Conservation (phyloP, 1,140 invertebrate species). For the Helicoverpa zea region DNA sequence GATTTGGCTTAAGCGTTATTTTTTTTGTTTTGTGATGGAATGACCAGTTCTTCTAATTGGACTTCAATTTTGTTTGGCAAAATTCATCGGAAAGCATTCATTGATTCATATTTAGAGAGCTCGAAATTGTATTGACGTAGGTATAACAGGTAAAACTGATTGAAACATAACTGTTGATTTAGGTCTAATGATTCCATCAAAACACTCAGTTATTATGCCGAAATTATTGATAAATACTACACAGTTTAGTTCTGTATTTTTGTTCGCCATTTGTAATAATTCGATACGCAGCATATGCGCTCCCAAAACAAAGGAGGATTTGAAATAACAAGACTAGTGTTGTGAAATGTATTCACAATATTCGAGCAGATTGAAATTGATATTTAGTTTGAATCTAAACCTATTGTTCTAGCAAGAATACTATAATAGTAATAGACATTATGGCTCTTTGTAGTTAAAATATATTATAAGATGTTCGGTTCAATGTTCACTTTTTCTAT, state of each 20-base stretch:
- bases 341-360: not conserved
- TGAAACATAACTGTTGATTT: too few relatives aligned
- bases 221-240: not conserved
- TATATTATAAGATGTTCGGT: too few relatives aligned
- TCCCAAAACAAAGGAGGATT: constrained; percentile 48
- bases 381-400: not conserved
- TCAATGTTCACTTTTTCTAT: too few relatives aligned
- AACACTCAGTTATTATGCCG: not conserved
- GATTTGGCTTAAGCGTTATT: not conserved
- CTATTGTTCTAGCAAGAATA: not conserved
- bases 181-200: too few relatives aligned
- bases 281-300: constrained; percentile 39
- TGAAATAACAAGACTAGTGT: constrained; percentile 43
- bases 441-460: too few relatives aligned
- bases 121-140: too few relatives aligned
- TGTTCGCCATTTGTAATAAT: constrained; percentile 40
- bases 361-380: not conserved
- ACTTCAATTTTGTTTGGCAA: not conserved
- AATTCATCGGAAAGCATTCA: too few relatives aligned
- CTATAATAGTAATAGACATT: too few relatives aligned
- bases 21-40: not conserved
- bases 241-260: constrained; percentile 1
- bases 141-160: too few relatives aligned
- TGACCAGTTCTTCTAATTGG: not conserved
- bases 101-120: too few relatives aligned